These are phyloP conservation scores for Philotrypesis tridentata DNA, from an alignment of 1,140 invertebrate genomes.

Conservation along the genomic window DNA sequence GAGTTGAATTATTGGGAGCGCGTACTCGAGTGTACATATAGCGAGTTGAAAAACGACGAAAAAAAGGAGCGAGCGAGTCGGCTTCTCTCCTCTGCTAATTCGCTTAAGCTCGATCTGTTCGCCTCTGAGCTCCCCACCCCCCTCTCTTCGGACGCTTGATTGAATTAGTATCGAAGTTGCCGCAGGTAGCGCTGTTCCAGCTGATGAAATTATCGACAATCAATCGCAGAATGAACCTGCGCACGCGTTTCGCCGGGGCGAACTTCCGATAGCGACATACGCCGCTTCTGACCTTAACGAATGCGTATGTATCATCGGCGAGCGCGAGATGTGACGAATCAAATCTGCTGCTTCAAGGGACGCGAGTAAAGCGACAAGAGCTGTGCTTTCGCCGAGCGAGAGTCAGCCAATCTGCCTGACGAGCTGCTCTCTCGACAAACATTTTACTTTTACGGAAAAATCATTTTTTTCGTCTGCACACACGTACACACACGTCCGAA, in stretches of 20 bases:
- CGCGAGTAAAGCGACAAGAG: neutral
- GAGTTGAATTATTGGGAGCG: constrained; percentile 20
- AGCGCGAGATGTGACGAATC: neutral
- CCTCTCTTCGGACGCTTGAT: constrained; percentile 49
- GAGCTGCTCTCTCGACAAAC: neutral
- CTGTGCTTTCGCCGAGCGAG: too few species aligned
- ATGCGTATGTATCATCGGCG: constrained; percentile 4
- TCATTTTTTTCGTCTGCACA: too few species aligned
- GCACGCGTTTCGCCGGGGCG: neutral
- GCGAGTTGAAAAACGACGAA: constrained; percentile 3
- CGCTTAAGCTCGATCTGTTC: constrained; percentile 42
- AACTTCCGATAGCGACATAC: constrained; percentile 2
- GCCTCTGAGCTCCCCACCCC: neutral
- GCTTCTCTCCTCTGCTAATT: constrained; percentile 20
- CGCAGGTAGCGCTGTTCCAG: constrained; percentile 40
- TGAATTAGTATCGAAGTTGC: constrained; percentile 64
- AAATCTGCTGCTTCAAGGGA: neutral
- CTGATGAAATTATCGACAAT: constrained; percentile 66
- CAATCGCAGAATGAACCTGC: constrained; percentile 57
- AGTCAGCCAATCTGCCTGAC: neutral
- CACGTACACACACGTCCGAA: too few species aligned
- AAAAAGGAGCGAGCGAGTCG: neutral
- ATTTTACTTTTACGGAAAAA: neutral
- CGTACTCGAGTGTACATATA: neutral
- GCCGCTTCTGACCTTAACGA: constrained; percentile 25